Evolutionary conservation across 1,140 invertebrate genomes (phyloP).

Genomic region (Bilobella aurantiaca): DNA sequence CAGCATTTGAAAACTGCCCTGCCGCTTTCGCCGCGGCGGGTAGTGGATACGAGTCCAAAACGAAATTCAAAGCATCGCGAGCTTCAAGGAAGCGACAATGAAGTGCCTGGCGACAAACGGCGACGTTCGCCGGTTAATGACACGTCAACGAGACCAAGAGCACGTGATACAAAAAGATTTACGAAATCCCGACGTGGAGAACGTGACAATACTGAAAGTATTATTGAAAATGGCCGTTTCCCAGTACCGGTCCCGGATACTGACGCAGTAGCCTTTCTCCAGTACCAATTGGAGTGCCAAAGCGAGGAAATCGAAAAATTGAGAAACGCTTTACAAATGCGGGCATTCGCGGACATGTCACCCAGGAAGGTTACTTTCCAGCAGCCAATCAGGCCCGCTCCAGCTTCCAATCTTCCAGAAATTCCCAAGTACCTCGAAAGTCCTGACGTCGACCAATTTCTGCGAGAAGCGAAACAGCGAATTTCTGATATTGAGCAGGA

Average conservation of each 20-base stretch:
- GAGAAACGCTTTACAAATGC: background rate
- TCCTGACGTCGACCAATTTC: constrained; percentile 20
- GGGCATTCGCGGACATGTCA: background rate
- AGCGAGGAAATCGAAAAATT: constrained; percentile 23
- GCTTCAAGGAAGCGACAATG: background rate
- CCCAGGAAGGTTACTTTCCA: background rate
- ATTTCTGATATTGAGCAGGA: constrained; percentile 26
- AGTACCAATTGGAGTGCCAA: constrained; percentile 28
- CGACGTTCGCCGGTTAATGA: too few species aligned
- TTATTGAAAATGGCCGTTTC: background rate
- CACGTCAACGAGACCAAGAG: too few species aligned
- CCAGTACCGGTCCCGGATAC: background rate
- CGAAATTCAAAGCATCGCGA: background rate
- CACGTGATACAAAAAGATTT: background rate
- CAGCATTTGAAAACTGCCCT: background rate
- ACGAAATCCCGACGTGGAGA: background rate
- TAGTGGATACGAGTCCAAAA: background rate
- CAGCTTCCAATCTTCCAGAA: background rate
- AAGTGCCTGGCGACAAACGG: background rate
- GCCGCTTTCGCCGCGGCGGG: background rate
- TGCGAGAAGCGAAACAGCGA: constrained; percentile 25
- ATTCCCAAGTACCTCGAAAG: background rate
- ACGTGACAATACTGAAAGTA: background rate
- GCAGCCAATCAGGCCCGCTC: background rate
- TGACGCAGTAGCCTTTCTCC: constrained; percentile 27